phyloP scores from a whole-genome alignment of 2,113 vertebrate genomes.

The Indicator indicator region DNA sequence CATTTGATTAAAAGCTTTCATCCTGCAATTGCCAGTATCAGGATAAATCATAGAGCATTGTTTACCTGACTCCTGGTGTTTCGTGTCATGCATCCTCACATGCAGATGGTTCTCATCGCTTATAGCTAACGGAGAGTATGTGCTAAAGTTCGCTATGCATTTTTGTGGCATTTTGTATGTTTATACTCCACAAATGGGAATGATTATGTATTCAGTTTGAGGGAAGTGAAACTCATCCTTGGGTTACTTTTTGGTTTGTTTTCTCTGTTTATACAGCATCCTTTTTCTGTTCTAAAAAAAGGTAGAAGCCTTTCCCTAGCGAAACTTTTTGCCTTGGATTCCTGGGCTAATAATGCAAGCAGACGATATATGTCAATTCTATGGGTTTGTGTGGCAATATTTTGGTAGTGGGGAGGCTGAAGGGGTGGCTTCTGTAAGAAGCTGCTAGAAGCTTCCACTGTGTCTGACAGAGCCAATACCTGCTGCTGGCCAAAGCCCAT shows the following conservation, averaged over 20 bases:
- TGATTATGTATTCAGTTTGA: neutral
- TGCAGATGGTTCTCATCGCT: slow-evolving; percentile 32
- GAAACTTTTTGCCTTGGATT: neutral
- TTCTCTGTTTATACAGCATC: neutral
- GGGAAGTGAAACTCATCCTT: slow-evolving; percentile 1
- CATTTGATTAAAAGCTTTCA: slow-evolving; percentile 3
- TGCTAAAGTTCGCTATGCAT: neutral
- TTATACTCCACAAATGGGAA: neutral
- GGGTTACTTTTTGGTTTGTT: neutral
- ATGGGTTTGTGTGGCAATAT: neutral
- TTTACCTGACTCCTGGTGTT: slow-evolving; percentile 32
- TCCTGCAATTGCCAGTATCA: neutral
- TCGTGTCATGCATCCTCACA: neutral
- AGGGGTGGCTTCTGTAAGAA: neutral
- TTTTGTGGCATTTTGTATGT: slow-evolving; percentile 3
- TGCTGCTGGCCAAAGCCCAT: fast-evolving
- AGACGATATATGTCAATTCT: neutral
- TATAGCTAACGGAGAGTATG: neutral
- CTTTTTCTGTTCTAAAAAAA: neutral
- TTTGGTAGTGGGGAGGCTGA: neutral
- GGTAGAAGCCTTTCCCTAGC: neutral
- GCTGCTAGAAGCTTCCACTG: neutral
- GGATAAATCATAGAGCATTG: neutral
- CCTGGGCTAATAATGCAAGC: neutral
- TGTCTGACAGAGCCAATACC: neutral